phyloP scores from a whole-genome alignment of 2,797 vertebrate species.

The Gymnothorax javanicus region DNA sequence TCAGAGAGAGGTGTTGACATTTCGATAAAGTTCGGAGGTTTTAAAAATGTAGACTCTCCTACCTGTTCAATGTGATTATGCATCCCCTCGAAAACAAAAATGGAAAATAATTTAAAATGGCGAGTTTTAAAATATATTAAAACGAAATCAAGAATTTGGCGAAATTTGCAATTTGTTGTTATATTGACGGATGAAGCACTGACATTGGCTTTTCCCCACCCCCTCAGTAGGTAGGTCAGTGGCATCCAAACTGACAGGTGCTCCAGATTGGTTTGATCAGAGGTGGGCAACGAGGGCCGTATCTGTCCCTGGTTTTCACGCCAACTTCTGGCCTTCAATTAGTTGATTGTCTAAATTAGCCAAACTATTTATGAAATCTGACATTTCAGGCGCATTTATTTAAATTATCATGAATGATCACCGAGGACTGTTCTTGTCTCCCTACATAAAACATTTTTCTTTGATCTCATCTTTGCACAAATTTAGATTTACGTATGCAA shows the following conservation, averaged over 20 bases:
- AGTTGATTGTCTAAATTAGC: no score
- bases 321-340: no score
- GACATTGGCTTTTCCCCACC: neutral
- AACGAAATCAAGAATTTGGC: neutral
- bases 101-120: neutral
- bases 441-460: no score
- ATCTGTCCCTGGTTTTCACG: no score
- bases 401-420: no score
- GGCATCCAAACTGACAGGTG: conserved; percentile 53
- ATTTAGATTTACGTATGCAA: no score
- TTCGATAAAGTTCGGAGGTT: neutral
- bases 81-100: neutral
- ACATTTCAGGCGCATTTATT: no score
- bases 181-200: neutral
- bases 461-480: no score
- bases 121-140: neutral
- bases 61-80: neutral
- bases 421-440: no score
- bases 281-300: no score
- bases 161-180: neutral
- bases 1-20: neutral
- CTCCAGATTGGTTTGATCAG: neutral
- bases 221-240: neutral
- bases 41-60: neutral
- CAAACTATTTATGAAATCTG: no score